A percentile compares a stretch with the other conserved stretches of the same genome.
Evolutionary conservation across 2,113 vertebrate genomes (phyloP).

Genomic region (Dipodomys spectabilis): DNA sequence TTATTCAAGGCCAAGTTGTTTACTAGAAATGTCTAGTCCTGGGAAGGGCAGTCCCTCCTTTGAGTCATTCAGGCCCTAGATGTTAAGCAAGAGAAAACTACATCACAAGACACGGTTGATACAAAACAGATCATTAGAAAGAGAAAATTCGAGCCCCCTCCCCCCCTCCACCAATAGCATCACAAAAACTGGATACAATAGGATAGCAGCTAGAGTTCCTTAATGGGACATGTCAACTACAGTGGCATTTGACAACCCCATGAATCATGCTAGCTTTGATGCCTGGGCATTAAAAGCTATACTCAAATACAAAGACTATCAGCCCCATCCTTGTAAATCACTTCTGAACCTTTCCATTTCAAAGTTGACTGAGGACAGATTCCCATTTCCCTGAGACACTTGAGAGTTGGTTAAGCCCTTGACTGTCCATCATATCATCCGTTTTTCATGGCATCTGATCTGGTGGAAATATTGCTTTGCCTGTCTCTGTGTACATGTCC

Average conservation of each 20-base stretch:
- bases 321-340: neutral
- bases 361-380: conserved; percentile 3
- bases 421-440: neutral
- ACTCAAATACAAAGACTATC: neutral
- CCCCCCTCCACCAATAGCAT: conserved; percentile 3
- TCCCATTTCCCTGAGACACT: neutral
- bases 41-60: neutral
- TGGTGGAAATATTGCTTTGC: neutral
- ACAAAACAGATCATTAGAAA: neutral
- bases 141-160: neutral
- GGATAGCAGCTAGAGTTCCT: neutral
- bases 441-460: neutral
- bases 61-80: neutral
- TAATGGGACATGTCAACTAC: conserved; percentile 47
- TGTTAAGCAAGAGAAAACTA: neutral
- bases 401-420: neutral
- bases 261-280: conserved; percentile 36
- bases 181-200: neutral
- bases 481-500: neutral
- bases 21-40: neutral
- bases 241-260: conserved; percentile 26
- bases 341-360: neutral
- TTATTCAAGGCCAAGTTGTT: neutral
- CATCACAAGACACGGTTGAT: neutral
- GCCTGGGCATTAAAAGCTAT: neutral